These are phyloP conservation scores for Thalpophila matura DNA, from an alignment of 2,888 invertebrate species.

Conservation along the genomic window DNA sequence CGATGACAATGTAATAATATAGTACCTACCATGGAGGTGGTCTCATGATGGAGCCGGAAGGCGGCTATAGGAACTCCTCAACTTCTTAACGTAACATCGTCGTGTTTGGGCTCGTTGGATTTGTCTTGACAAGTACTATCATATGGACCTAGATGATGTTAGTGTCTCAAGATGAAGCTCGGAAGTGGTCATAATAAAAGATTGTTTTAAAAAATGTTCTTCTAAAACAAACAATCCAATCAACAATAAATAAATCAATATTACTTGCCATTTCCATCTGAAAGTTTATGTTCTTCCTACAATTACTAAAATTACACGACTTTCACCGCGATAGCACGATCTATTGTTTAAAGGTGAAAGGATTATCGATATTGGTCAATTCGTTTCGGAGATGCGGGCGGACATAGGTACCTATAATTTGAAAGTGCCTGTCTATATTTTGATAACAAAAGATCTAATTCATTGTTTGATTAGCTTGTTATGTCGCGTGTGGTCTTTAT, in stretches of 20 bases:
- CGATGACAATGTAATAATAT: too few species aligned
- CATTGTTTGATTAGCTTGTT: conserved; percentile 9
- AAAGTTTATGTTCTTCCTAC: conserved; percentile 8
- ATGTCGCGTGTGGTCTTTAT: conserved; percentile 2
- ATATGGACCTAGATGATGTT: too few species aligned
- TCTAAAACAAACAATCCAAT: conserved; percentile 19
- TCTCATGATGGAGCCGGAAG: too few species aligned
- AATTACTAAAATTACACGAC: conserved; percentile 44
- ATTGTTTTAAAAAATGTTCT: too few species aligned
- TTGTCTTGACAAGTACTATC: too few species aligned
- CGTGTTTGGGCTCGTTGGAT: too few species aligned
- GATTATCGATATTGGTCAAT: conserved; percentile 52
- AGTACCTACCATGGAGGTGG: too few species aligned
- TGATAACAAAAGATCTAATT: conserved; percentile 14
- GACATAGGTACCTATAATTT: conserved; percentile 1
- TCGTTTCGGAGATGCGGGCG: conserved; percentile 43
- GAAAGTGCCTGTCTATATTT: conserved; percentile 46
- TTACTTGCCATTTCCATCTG: not conserved
- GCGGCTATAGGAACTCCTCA: too few species aligned
- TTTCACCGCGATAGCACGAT: conserved; percentile 47
- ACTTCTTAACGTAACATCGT: too few species aligned
- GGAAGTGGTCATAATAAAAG: too few species aligned
- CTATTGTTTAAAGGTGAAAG: conserved; percentile 58
- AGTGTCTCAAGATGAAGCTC: too few species aligned
- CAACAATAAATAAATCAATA: conserved; percentile 25